Evolutionary conservation across 1,140 invertebrate genomes (phyloP), one percentile per base, ranked within the genome.

Genomic region (Idris sp.): DNA sequence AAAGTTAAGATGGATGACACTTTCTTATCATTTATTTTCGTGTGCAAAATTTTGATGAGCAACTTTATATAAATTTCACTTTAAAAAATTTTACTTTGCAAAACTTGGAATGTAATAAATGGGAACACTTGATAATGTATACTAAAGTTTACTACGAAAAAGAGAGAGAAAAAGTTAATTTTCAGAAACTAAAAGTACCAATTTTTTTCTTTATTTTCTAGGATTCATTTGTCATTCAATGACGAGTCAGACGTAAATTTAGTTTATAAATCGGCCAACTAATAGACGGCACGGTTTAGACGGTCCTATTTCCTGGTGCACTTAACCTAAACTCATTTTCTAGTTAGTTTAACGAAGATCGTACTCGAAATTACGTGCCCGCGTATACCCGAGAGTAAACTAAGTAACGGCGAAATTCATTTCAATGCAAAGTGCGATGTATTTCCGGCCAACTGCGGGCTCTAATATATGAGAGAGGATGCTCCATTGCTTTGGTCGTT

Each of bases 291-390:
- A 31, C 25, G 25, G 30, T 54, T 44, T 59, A 44, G 49, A 5
- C 38, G 46, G 58, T 68, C 48, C 69, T 74, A 51, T 67, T 61
- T 71, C 59, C 51, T 49, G 14, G 28, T 31, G 35, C 33, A 58
- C 58, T 59, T 61, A 65, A 58, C 41, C 56, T 73, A 73, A 73
- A 64, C 41, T 64, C 68, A 56, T 64, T 51, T 64, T 64, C 18
- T 44, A 58, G 68, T 59, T 49, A 49, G 46, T 56, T 74, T 79
- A 81, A 82, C 78, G 72, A 81, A 78, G 65, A 73, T 74, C 56
- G 67, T n/a, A n/a, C 38, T 26, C 40, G 49, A 49, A 73, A 74
- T 74, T 80, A 77, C 67, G 65, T 67, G 65, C 46, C 33, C 22
- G 38, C 38, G 73, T 74, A 64, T 49, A 62, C 30, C 43, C 43